Conservation (phyloP, 2,113 vertebrate genomes). For the Tretioscincus oriximinensis region DNA sequence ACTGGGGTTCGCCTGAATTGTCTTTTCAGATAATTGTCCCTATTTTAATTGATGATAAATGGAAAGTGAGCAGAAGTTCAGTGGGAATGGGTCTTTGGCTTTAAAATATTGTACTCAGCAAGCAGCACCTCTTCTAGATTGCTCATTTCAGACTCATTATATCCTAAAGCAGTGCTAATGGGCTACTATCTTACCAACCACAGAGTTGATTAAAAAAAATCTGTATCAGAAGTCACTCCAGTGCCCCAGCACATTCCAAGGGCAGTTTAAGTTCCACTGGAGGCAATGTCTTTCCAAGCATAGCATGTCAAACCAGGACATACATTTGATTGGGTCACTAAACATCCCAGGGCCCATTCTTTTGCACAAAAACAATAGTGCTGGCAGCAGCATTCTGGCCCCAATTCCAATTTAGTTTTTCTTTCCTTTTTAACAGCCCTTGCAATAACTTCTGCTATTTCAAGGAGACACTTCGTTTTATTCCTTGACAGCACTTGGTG, state of each 20-base stretch:
- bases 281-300: conserved; percentile 9
- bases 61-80: neutral
- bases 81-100: neutral
- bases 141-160: neutral
- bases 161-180: neutral
- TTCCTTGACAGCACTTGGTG: neutral
- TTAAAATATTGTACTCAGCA: neutral
- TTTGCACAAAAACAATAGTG: neutral
- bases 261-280: neutral
- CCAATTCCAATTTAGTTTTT: neutral
- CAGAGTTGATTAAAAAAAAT: neutral
- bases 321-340: conserved; percentile 2
- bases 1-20: neutral
- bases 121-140: neutral
- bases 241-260: neutral
- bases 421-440: neutral
- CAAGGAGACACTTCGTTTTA: neutral
- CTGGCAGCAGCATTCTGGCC: neutral
- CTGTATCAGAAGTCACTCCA: neutral
- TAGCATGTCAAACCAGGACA: neutral
- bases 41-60: neutral
- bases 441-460: neutral
- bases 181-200: neutral
- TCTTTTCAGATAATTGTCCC: too few species aligned
- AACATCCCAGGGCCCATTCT: neutral